Conservation (phyloP, 2,888 invertebrate species). For the Diloba caeruleocephala region DNA sequence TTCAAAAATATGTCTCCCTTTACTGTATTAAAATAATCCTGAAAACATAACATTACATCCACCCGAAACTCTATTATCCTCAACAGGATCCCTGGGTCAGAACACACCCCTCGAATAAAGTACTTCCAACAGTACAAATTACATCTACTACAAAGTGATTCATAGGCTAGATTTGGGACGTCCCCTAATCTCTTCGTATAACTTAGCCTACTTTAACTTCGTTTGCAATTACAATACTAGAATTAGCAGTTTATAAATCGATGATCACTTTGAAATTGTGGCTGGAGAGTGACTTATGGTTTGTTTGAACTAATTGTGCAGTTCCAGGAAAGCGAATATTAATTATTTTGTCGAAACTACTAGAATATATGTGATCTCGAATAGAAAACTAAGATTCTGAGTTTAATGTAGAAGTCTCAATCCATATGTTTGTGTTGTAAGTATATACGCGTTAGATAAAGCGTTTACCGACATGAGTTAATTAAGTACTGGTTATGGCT, state of each 20-base stretch:
- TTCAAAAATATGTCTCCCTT: too few species aligned
- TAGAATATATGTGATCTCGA: too few species aligned
- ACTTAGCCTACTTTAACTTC: constrained; percentile 2
- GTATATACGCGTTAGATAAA: too few species aligned
- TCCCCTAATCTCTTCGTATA: neutral
- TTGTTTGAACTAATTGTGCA: constrained; percentile 13
- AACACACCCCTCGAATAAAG: constrained; percentile 30
- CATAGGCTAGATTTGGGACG: constrained; percentile 14
- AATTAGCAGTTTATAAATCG: constrained; percentile 42
- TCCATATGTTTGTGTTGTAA: too few species aligned
- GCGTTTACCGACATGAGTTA: too few species aligned
- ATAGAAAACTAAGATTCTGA: too few species aligned
- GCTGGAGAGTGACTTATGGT: constrained; percentile 13
- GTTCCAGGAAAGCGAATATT: neutral
- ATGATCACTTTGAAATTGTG: constrained; percentile 38
- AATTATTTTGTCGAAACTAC: too few species aligned
- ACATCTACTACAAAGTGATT: constrained; percentile 45
- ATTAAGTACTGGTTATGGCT: too few species aligned
- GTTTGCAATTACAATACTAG: constrained; percentile 28
- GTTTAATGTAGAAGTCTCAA: too few species aligned
- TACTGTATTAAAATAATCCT: too few species aligned
- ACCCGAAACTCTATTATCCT: constrained; percentile 13
- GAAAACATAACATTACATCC: constrained; percentile 5
- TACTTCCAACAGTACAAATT: constrained; percentile 45
- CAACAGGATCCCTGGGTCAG: constrained; percentile 4